Base-by-base conservation (phyloP, 2,888 invertebrate genomes). In the Muscina levida region DNA sequence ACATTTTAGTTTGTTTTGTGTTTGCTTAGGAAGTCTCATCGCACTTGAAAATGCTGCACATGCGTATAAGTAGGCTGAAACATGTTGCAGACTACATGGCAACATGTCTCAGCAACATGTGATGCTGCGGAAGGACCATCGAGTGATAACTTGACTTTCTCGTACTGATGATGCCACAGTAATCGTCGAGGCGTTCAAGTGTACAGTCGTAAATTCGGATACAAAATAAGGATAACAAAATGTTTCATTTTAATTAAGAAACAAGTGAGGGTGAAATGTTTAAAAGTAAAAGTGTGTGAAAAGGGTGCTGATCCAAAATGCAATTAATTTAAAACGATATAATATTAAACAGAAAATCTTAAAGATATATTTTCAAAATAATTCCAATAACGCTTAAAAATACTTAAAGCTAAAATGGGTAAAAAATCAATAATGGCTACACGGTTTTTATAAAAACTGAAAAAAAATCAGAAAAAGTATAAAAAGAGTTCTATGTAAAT, bases 81-180 rank as follows among this genome's bases (percentile, higher is more conserved):
- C 48, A 67, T 74, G 48, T 31, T 31, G 48, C 13, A 0, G 0
- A 11, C 19, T 15, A 24, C 39, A n/a, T 5, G 5, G 53, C 26
- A 70, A 71, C 62, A 76, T 70, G 39, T 70, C n/a, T 0, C 37
- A 6, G 22, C 6, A 53, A 24, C 62, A 62, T 15, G n/a, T 17
- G 17, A 39, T 44, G 42, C 48, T 72, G 42, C 10, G 57, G 37
- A 62, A 51, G 26, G n/a, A 1, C 8, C 31, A 31, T 31, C 31
- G 31, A 31, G 8, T n/a, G 31, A 31, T 31, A 8, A 5, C 8
- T 31, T 31, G 31, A 5, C 3, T 31, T 31, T 5, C 8, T 8
- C 31, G 3, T 31, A 56, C 17, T 53, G 26, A 72, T 48, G 73
- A 31, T 74, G 3, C 17, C 65, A 67, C 72, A 81, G 81, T 81